Base-by-base conservation (phyloP, 2,888 invertebrate genomes). In the Agrochola lychnidis region DNA sequence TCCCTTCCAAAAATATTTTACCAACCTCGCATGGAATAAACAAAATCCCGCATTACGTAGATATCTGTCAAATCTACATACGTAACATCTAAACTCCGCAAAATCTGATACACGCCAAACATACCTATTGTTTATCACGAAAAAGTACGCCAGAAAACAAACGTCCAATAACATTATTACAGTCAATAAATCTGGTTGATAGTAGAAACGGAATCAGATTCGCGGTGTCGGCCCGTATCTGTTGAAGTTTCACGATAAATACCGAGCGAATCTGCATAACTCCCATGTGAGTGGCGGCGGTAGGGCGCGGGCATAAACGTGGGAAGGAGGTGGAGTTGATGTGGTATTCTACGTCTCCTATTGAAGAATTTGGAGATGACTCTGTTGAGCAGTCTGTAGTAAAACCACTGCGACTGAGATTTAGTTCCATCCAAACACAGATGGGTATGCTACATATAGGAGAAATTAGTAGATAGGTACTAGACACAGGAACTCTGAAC, bases 191-290 rank as follows among this genome's bases (percentile, higher is more conserved):
- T 95, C 94, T 92, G 80, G 87, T 87, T 89, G 89, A 92, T 93
- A 95, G 93, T 93, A 92, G 91, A 91, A 94, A 91, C 96, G 96
- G 96, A 95, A 96, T 96, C 96, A 96, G 96, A 96, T 96, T 95
- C 95, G 93, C 91, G 92, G 92, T 93, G 96, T 96, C 96, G 94
- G 94, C 92, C 92, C 94, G 93, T 96, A 95, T 96, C 96, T 95
- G 94, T 90, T 94, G 89, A 96, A 96, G 93, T 96, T 96, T 94
- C 93, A 91, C 94, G 93, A 96, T 96, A 96, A 96, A 96, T 96
- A 95, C 94, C 77, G 91, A 88, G 87, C 74, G 92, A 95, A 96
- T 96, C 95, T 96, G 95, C 96, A 96, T 96, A 95, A 95, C 95
- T 94, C 94, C 94, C 91, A 92, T 93, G 92, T 93, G 91, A 92